phyloP scores from a whole-genome alignment of 2,797 vertebrate species.

The Erethizon dorsatum region DNA sequence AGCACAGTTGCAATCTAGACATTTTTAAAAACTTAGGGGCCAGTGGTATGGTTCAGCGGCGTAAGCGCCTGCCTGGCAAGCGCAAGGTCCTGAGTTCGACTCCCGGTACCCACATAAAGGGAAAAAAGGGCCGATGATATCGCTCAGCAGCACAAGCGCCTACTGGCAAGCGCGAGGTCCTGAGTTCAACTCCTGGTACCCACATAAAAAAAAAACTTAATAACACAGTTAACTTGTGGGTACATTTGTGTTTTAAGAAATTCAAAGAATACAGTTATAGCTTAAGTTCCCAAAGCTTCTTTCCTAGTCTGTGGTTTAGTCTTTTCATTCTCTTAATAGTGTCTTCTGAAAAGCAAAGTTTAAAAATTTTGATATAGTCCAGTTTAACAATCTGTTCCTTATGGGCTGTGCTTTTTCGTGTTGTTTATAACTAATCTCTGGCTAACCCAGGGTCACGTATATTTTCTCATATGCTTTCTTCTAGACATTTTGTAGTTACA shows the following conservation, averaged over 20 bases:
- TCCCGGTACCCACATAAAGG: too few species aligned
- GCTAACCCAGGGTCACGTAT: neutral
- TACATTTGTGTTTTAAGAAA: neutral
- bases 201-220: neutral
- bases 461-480: neutral
- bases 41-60: too few species aligned
- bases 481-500: constrained; percentile 28
- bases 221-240: neutral
- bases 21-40: too few species aligned
- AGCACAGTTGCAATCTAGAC: neutral
- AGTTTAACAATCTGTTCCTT: neutral
- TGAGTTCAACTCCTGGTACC: too few species aligned
- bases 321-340: constrained; percentile 30
- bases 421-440: neutral
- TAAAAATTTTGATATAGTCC: neutral
- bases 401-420: neutral
- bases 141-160: too few species aligned
- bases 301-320: neutral
- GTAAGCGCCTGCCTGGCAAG: too few species aligned
- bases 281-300: neutral
- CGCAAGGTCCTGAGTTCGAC: too few species aligned
- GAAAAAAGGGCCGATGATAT: too few species aligned
- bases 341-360: neutral
- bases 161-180: too few species aligned
- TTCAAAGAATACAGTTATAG: constrained; percentile 6